Conservation (phyloP, 2,797 vertebrate species). For the Poecilia wingei region DNA sequence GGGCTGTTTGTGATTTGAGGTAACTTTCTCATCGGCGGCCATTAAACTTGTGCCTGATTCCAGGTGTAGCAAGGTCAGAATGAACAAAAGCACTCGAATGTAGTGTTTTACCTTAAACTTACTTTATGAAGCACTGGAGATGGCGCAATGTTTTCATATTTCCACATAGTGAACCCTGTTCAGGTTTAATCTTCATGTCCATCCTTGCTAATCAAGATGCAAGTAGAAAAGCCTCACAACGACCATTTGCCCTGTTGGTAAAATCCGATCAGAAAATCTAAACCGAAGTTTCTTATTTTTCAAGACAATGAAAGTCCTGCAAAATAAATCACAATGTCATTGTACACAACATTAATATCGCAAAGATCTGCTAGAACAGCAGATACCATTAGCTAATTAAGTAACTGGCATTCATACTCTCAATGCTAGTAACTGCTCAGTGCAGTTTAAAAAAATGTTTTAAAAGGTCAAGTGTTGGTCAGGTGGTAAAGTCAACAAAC, state of each 20-base stretch:
- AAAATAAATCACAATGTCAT: not conserved
- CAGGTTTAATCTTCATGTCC: not conserved
- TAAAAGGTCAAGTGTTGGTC: not conserved
- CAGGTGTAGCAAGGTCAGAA: not conserved
- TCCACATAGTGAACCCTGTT: not conserved
- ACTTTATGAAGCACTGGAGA: not conserved
- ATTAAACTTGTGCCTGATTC: conserved; percentile 7
- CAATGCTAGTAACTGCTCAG: not conserved
- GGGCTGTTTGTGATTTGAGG: conserved; percentile 51
- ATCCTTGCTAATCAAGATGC: not conserved
- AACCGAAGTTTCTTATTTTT: not conserved
- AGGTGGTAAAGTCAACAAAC: not conserved
- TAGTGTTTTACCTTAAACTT: not conserved
- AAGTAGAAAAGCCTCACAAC: not conserved
- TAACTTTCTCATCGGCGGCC: conserved; percentile 41
- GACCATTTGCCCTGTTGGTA: not conserved
- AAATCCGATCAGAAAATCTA: not conserved
- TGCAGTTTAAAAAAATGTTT: too few relatives aligned
- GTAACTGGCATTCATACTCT: not conserved
- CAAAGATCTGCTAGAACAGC: not conserved
- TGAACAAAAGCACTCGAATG: not conserved
- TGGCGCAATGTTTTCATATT: not conserved
- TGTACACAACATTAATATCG: not conserved
- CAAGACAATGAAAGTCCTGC: not conserved
- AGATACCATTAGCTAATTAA: not conserved